These are phyloP conservation scores for Tachysurus fulvidraco DNA, from an alignment of 2,113 vertebrate genomes.

Conservation along the genomic window DNA sequence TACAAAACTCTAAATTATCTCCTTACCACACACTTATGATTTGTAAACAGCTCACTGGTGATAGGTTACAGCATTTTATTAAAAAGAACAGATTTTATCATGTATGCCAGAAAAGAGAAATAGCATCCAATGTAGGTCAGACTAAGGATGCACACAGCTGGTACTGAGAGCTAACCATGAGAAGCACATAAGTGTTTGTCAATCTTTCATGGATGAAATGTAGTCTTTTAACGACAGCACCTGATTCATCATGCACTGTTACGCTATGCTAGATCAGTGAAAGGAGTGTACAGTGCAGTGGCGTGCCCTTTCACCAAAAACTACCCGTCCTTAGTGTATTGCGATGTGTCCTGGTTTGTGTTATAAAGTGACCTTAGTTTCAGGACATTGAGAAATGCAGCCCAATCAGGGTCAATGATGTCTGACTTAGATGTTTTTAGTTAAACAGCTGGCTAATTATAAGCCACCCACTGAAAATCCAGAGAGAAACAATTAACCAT, in stretches of 20 bases:
- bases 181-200: not conserved
- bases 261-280: not conserved
- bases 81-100: not conserved
- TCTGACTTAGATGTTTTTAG: conserved; percentile 6
- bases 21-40: not conserved
- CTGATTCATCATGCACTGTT: not conserved
- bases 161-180: not conserved
- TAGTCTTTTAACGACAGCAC: not conserved
- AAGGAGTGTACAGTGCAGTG: not conserved
- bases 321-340: not conserved
- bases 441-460: conserved; percentile 26
- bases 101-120: not conserved
- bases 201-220: not conserved
- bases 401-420: conserved; percentile 2
- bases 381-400: conserved; percentile 11
- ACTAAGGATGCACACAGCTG: not conserved
- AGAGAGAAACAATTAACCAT: conserved; percentile 29
- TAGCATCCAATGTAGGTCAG: not conserved
- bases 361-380: conserved; percentile 32
- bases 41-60: conserved; percentile 9
- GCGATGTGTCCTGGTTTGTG: not conserved
- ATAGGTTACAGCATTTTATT: not conserved
- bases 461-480: conserved; percentile 25
- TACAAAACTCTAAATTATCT: conserved; percentile 37
- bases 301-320: not conserved